These are phyloP conservation scores for Melanchra persicariae DNA, from an alignment of 2,888 invertebrate genomes.

Conservation along the genomic window DNA sequence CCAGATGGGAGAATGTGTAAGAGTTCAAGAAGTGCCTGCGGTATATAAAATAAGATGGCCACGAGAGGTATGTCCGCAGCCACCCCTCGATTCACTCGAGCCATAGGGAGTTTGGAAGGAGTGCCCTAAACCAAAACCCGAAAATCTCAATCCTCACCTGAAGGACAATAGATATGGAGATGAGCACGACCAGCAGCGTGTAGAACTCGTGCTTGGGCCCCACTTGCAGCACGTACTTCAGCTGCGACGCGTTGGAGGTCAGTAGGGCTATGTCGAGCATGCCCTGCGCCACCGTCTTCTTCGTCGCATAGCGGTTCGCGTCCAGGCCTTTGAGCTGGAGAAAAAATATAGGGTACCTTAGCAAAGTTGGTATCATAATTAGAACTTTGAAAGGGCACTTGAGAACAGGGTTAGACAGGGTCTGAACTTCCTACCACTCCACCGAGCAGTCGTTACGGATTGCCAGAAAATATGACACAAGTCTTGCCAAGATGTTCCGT, in stretches of 20 bases:
- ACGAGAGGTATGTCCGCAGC: no score
- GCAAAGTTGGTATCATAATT: not conserved
- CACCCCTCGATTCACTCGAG: no score
- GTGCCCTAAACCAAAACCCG: not conserved
- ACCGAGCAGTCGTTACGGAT: no score
- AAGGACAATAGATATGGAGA: slow-evolving; percentile 95
- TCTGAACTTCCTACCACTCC: no score
- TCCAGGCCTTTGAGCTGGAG: slow-evolving; percentile 94
- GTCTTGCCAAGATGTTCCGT: no score
- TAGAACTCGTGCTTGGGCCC: slow-evolving; percentile 97
- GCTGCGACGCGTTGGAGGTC: slow-evolving; percentile 96
- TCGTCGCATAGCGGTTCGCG: slow-evolving; percentile 97
- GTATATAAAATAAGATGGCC: no score
- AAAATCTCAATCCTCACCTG: slow-evolving; percentile 91
- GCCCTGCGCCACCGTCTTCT: slow-evolving; percentile 97
- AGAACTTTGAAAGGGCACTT: no score
- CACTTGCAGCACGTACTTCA: slow-evolving; percentile 96
- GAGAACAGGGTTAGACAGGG: no score
- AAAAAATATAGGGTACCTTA: not conserved
- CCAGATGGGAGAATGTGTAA: no score
- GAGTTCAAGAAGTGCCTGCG: no score
- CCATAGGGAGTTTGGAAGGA: no score
- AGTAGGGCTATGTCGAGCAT: slow-evolving; percentile 97
- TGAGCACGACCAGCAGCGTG: slow-evolving; percentile 94
- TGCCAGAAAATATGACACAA: no score